Base-by-base conservation (phyloP, 2,888 invertebrate species). In the Stenurella melanura region DNA sequence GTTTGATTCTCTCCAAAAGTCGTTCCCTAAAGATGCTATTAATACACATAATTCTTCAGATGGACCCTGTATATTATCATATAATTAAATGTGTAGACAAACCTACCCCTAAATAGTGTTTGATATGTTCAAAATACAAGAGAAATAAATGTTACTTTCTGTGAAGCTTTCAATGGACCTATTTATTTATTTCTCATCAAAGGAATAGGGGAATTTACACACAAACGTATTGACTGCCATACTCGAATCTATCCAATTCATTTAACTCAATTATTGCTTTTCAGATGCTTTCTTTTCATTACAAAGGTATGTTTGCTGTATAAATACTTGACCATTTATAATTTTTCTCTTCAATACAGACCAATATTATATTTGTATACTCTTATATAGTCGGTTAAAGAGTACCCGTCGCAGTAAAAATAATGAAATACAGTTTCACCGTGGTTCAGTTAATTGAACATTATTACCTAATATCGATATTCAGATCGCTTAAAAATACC, bases 241-340 rank as follows among this genome's bases (percentile, higher is more conserved):
- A 38, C 60, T 66, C 76, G 66, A 79, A 72, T 75, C 74, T 73
- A 75, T 77, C 78, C 77, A 80, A 80, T 77, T 75, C 78, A 77
- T 73, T 74, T 79, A 80, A 83, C 80, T 81, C 75, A 74, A 82
- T 83, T 83, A 81, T 77, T 57, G 78, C 77, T 77, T 80, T 83
- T 79, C 81, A 77, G 76, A 61, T 83, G 85, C 83, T 85, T 83
- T 84, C 83, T 84, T 85, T 85, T 81, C 84, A 83, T 83, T 81
- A 84, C 83, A 83, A 79, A 80, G 81, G 79, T 81, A 81, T 84
- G 81, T 85, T 84, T 81, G 79, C 76, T 75, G 30, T 75, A 77
- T 77, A 81, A 81, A 77, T 79, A 82, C 79, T 80, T 72, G 75
- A 74, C 78, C 73, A 15, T 21, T 50, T 69, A 68, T 68, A 63